A percentile compares a stretch with the other conserved stretches of the same genome.
phyloP scores from a whole-genome alignment of 2,797 vertebrate species.

The Trachops cirrhosus region DNA sequence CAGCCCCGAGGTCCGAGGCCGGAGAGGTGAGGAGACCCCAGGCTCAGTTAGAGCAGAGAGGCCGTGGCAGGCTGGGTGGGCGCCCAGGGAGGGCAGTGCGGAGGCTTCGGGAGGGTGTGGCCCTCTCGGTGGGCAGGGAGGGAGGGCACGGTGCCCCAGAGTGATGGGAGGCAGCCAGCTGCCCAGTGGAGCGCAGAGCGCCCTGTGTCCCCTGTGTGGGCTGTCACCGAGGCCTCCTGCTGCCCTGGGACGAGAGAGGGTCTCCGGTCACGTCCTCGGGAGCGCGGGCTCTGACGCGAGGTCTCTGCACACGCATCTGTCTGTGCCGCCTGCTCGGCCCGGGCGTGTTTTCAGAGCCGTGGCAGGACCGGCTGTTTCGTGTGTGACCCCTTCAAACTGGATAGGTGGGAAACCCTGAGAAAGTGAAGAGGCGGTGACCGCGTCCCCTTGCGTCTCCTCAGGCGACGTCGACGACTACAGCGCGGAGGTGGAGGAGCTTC shows the following conservation, averaged over 20 bases:
- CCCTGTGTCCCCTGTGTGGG: neutral
- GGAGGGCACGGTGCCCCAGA: neutral
- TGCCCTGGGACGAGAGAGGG: neutral
- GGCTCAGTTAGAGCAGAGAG: neutral
- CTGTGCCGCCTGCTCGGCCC: neutral
- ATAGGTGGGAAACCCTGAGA: neutral
- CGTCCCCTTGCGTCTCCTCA: constrained; percentile 64
- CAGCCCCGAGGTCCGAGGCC: neutral
- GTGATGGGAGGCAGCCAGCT: neutral
- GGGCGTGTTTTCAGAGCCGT: neutral
- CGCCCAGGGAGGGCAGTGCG: too few species aligned
- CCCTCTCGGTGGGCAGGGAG: neutral
- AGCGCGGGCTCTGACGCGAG: neutral
- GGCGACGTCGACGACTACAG: constrained; percentile 94
- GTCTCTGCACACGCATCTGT: neutral
- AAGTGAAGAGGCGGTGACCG: neutral
- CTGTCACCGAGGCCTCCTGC: neutral
- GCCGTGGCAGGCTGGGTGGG: neutral
- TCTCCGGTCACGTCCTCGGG: neutral
- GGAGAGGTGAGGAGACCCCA: neutral
- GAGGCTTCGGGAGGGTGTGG: neutral
- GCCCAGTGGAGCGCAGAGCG: accelerated
- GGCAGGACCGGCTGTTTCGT: neutral
- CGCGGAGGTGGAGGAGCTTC: constrained; percentile 93
- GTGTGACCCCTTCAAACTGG: neutral